Conservation (phyloP, 2,797 vertebrate species). For the Microctenopoma lineatum region DNA sequence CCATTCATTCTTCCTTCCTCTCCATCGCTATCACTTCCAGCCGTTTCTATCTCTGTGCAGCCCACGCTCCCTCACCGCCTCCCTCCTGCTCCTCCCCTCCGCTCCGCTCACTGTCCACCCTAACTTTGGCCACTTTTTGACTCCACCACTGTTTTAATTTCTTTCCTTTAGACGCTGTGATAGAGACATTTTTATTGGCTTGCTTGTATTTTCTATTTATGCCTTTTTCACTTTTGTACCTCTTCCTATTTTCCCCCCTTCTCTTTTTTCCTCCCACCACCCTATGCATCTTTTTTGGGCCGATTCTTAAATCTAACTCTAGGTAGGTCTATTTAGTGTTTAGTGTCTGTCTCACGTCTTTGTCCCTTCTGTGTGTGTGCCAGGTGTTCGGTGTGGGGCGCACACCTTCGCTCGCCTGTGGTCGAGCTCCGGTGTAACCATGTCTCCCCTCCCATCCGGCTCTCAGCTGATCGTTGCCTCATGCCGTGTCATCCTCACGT, state of each 20-base stretch:
- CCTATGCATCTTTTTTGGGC: constrained; percentile 80
- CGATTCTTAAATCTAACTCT: constrained; percentile 78
- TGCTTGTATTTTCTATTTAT: constrained; percentile 74
- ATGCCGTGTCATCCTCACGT: constrained; percentile 71
- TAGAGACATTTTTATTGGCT: constrained; percentile 68
- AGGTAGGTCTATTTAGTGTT: constrained; percentile 85
- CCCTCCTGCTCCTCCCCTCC: constrained; percentile 27
- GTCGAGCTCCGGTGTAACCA: constrained; percentile 52
- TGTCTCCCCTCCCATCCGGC: constrained; percentile 59
- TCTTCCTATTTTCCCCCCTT: constrained; percentile 62
- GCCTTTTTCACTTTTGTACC: constrained; percentile 75
- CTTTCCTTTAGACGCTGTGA: constrained; percentile 41
- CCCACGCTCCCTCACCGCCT: constrained; percentile 61
- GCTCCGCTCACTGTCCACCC: constrained; percentile 64
- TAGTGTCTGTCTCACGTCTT: constrained; percentile 79
- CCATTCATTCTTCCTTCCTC: constrained; percentile 54
- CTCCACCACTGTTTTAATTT: constrained; percentile 67
- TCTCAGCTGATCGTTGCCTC: constrained; percentile 72
- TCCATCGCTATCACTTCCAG: constrained; percentile 70
- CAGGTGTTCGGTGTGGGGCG: constrained; percentile 66
- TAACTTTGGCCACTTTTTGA: constrained; percentile 79
- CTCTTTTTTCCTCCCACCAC: constrained; percentile 73
- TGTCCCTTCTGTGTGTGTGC: constrained; percentile 68
- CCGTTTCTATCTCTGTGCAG: constrained; percentile 66
- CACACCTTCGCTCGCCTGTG: constrained; percentile 49